Conservation (phyloP, 1,140 invertebrate species). For the Periplaneta americana region DNA sequence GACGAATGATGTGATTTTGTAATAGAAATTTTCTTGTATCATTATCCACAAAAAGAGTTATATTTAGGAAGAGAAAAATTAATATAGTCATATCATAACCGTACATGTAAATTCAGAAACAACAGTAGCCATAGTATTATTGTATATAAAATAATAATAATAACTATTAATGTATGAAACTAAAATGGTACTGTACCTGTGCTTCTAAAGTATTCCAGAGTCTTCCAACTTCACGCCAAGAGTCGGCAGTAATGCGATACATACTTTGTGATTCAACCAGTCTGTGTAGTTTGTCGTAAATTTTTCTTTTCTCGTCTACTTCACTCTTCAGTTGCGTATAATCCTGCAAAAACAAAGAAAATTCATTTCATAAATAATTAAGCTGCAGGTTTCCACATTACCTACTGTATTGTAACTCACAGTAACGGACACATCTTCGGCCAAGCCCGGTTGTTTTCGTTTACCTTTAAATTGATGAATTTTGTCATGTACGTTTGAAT, state of each 20-base stretch:
- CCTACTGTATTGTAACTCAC: background rate
- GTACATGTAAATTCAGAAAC: too few species aligned
- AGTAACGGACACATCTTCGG: too few species aligned
- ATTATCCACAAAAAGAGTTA: too few species aligned
- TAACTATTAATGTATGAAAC: background rate
- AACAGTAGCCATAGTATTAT: too few species aligned
- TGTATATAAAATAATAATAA: too few species aligned
- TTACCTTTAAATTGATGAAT: too few species aligned
- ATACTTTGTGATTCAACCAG: constrained; percentile 71
- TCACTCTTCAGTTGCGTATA: constrained; percentile 65
- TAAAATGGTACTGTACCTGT: constrained; percentile 33
- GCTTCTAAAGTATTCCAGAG: constrained; percentile 72
- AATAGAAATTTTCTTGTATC: too few species aligned
- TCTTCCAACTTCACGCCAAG: constrained; percentile 69
- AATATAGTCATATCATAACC: too few species aligned
- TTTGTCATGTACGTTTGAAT: too few species aligned
- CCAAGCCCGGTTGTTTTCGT: too few species aligned
- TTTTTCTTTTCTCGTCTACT: constrained; percentile 56
- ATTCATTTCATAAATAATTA: background rate
- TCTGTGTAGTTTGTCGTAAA: constrained; percentile 66
- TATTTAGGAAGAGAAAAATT: too few species aligned
- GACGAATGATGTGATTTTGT: too few species aligned
- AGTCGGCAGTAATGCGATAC: constrained; percentile 70
- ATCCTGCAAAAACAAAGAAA: constrained; percentile 44
- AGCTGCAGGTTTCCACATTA: background rate